phyloP scores from a whole-genome alignment of 2,797 vertebrate genomes.

The Columba guinea region DNA sequence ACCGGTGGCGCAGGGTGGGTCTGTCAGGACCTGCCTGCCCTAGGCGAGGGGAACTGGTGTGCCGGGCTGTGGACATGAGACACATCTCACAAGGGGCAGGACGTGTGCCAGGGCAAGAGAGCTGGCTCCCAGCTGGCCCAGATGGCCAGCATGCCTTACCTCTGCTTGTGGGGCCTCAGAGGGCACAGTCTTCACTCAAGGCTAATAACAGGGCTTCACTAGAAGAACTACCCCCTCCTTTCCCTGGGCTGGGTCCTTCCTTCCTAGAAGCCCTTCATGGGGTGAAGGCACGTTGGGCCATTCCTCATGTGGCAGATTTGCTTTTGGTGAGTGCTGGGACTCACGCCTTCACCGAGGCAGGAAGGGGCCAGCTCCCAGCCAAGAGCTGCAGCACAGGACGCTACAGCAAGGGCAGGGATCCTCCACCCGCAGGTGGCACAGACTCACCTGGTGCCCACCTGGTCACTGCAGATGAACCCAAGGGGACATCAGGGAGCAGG shows the following conservation, averaged over 20 bases:
- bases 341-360: background rate
- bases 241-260: background rate
- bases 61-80: accelerated
- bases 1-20: accelerated
- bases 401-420: background rate
- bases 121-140: background rate
- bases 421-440: accelerated
- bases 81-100: background rate
- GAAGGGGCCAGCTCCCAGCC: background rate
- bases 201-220: accelerated
- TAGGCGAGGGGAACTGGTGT: accelerated
- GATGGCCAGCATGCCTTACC: background rate
- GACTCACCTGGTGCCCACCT: accelerated
- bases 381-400: background rate
- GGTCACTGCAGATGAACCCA: background rate
- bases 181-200: accelerated
- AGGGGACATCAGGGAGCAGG: accelerated
- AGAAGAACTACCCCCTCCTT: background rate
- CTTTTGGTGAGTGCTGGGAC: background rate
- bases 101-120: accelerated
- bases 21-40: background rate
- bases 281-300: accelerated
- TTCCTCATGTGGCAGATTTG: background rate
- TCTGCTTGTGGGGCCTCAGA: background rate
- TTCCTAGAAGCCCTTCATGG: background rate